Evolutionary conservation across 2,113 vertebrate species (phyloP).

Genomic region (Nerophis ophidion): DNA sequence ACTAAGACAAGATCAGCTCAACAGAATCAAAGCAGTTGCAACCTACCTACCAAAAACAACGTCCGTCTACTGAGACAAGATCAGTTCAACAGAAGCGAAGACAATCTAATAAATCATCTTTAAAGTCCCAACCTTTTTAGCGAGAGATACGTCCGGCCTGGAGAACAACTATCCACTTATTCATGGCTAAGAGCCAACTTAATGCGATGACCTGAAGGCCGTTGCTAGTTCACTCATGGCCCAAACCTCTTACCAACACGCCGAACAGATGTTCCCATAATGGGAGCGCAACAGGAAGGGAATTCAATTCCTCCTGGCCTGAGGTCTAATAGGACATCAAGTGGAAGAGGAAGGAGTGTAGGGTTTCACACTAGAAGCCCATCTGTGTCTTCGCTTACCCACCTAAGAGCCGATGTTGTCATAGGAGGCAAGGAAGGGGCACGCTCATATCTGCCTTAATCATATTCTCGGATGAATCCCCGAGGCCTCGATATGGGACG

Average conservation of each 20-base stretch:
- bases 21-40: no score
- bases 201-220: conserved; percentile 1
- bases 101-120: neutral
- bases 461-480: conserved; percentile 28
- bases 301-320: conserved; percentile 57
- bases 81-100: neutral
- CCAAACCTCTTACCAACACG: conserved; percentile 13
- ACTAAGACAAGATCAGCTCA: neutral
- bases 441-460: conserved; percentile 32
- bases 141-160: no score
- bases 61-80: neutral
- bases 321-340: conserved; percentile 60
- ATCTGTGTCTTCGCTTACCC: conserved; percentile 49
- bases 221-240: conserved; percentile 9
- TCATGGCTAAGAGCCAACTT: neutral
- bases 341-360: conserved; percentile 47
- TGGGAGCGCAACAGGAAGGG: conserved; percentile 61
- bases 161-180: neutral
- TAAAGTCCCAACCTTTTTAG: no score
- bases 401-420: conserved; percentile 21
- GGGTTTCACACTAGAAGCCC: conserved; percentile 62
- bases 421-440: conserved; percentile 34
- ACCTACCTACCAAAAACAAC: no score
- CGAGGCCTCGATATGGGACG: conserved; percentile 9
- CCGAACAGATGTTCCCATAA: conserved; percentile 60